phyloP scores from a whole-genome alignment of 2,797 vertebrate genomes.

The Pogonophryne albipinna region DNA sequence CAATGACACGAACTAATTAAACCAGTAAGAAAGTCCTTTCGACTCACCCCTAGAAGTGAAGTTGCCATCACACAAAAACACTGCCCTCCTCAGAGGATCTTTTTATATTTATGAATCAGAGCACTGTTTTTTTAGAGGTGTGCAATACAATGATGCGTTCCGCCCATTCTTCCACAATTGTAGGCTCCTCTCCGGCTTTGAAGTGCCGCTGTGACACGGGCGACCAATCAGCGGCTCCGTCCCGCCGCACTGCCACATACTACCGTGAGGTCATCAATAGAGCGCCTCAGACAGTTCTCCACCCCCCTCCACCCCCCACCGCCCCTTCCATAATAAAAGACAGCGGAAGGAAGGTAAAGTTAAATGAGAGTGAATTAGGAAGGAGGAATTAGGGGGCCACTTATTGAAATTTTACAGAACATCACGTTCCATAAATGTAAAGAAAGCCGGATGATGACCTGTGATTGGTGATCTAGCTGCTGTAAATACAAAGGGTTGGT shows the following conservation, averaged over 20 bases:
- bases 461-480: not conserved
- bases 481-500: slow-evolving; percentile 2
- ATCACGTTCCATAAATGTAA: slow-evolving; percentile 76
- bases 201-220: slow-evolving; percentile 97
- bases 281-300: slow-evolving; percentile 81
- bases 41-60: slow-evolving; percentile 99
- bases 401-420: slow-evolving; percentile 76
- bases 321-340: slow-evolving; percentile 83
- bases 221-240: slow-evolving; percentile 93
- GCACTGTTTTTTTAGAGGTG: slow-evolving; percentile 99
- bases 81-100: slow-evolving; percentile 99
- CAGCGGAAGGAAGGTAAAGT: slow-evolving; percentile 85
- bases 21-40: slow-evolving; percentile 94
- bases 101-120: slow-evolving; percentile 99
- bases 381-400: slow-evolving; percentile 80
- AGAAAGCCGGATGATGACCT: slow-evolving; percentile 30
- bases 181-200: slow-evolving; percentile 98
- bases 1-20: slow-evolving; percentile 96
- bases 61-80: slow-evolving; percentile 99
- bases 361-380: slow-evolving; percentile 83
- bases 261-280: slow-evolving; percentile 93
- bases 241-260: slow-evolving; percentile 87
- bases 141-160: slow-evolving; percentile 99
- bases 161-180: slow-evolving; percentile 99
- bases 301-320: slow-evolving; percentile 63